These are phyloP conservation scores for Pyrrhosoma nymphula DNA, from an alignment of 2,888 invertebrate species.

Conservation along the genomic window DNA sequence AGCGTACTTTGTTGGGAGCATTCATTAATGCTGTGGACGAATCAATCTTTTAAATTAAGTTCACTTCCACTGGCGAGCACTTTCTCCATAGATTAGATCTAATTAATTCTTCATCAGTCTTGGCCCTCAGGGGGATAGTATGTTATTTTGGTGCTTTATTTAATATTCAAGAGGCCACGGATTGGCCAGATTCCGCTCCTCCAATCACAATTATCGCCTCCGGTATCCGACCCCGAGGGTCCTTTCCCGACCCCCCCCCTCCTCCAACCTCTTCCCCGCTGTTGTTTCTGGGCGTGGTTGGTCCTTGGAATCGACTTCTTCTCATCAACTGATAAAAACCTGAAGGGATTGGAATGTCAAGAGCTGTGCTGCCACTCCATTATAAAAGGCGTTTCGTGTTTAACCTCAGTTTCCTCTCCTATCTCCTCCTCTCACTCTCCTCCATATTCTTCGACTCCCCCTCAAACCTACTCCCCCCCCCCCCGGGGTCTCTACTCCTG, in stretches of 20 bases:
- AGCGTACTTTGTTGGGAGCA: neutral
- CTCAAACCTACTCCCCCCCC: neutral
- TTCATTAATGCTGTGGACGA: neutral
- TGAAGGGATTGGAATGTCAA: constrained; percentile 62
- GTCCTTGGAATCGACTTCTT: constrained; percentile 57
- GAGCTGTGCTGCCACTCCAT: constrained; percentile 27
- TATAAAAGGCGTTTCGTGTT: constrained; percentile 65
- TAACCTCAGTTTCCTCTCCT: neutral
- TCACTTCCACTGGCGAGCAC: neutral
- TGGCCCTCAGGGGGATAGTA: neutral
- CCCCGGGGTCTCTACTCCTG: neutral
- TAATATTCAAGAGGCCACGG: constrained; percentile 49
- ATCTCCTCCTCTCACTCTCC: neutral
- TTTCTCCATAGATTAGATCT: constrained; percentile 28
- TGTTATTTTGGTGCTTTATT: constrained; percentile 51
- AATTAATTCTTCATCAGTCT: constrained; percentile 44
- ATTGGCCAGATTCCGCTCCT: constrained; percentile 23
- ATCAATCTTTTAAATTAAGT: neutral
- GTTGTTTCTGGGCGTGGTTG: constrained; percentile 59
- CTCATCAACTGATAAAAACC: constrained; percentile 66
- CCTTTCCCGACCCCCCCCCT: neutral
- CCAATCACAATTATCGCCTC: constrained; percentile 57
- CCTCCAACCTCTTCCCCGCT: neutral
- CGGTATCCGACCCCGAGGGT: constrained; percentile 28
- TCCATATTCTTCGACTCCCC: neutral